Conservation (phyloP, 2,797 vertebrate genomes). For the Sebastes nivosus region DNA sequence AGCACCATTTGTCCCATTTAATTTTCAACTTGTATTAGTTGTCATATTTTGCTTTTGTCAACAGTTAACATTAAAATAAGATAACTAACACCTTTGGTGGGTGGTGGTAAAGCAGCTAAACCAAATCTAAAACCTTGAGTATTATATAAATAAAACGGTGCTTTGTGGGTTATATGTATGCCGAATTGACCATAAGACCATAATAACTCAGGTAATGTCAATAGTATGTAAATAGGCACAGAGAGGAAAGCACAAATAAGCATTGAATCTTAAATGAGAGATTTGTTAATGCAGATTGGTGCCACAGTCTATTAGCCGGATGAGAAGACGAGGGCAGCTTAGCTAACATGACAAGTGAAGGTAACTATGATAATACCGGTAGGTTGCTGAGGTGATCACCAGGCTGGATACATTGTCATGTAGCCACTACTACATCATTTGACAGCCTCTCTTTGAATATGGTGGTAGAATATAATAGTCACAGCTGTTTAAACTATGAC, state of each 20-base stretch:
- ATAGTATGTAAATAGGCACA: fast-evolving
- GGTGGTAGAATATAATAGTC: neutral
- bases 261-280: neutral
- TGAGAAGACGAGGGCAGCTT: neutral
- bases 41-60: neutral
- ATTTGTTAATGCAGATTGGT: slow-evolving; percentile 8
- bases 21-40: fast-evolving
- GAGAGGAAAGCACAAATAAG: fast-evolving
- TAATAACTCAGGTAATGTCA: fast-evolving
- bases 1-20: fast-evolving
- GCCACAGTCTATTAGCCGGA: neutral
- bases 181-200: neutral
- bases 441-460: neutral
- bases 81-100: neutral
- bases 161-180: fast-evolving
- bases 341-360: slow-evolving; percentile 31
- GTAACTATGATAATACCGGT: slow-evolving; percentile 31
- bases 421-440: neutral
- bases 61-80: neutral
- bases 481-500: neutral
- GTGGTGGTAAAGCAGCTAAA: slow-evolving; percentile 7
- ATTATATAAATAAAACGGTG: neutral
- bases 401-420: neutral
- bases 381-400: neutral
- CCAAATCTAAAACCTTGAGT: neutral